These are phyloP conservation scores for Willisornis vidua DNA, from an alignment of 2,113 vertebrate species.

Conservation along the genomic window DNA sequence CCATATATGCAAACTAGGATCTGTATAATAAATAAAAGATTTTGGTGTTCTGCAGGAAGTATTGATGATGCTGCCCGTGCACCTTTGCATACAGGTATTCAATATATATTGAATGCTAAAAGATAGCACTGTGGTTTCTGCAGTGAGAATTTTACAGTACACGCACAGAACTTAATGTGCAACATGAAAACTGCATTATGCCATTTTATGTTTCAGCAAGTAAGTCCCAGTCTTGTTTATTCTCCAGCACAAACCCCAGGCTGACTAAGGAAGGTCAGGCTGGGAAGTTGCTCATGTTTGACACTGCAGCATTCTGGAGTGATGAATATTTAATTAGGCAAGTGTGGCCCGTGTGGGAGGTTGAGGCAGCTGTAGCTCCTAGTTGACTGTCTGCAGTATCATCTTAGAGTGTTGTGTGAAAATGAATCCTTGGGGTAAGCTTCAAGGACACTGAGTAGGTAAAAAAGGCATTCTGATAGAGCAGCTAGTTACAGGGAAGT, in stretches of 20 bases:
- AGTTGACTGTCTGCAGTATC: background rate
- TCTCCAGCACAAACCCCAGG: background rate
- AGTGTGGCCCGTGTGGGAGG: background rate
- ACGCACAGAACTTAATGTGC: background rate
- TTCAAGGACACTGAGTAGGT: slow-evolving; percentile 54
- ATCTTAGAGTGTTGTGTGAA: slow-evolving; percentile 17
- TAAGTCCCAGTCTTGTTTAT: background rate
- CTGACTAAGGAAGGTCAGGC: slow-evolving; percentile 65
- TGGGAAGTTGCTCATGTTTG: slow-evolving; percentile 14
- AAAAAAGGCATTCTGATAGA: background rate
- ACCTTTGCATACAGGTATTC: background rate
- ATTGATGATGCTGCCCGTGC: background rate
- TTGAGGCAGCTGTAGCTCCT: slow-evolving; percentile 8
- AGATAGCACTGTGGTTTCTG: background rate
- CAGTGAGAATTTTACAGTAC: background rate
- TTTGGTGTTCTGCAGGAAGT: background rate
- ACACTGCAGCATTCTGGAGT: background rate
- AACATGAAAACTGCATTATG: slow-evolving; percentile 54
- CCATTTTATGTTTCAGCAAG: background rate
- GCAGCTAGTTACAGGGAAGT: background rate
- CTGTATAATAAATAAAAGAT: background rate
- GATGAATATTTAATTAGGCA: slow-evolving; percentile 75
- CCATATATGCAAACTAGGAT: background rate
- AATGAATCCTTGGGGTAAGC: slow-evolving; percentile 30
- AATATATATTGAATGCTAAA: background rate